Evolutionary conservation across 2,888 invertebrate species (phyloP).

Genomic region (Norana najaformis): DNA sequence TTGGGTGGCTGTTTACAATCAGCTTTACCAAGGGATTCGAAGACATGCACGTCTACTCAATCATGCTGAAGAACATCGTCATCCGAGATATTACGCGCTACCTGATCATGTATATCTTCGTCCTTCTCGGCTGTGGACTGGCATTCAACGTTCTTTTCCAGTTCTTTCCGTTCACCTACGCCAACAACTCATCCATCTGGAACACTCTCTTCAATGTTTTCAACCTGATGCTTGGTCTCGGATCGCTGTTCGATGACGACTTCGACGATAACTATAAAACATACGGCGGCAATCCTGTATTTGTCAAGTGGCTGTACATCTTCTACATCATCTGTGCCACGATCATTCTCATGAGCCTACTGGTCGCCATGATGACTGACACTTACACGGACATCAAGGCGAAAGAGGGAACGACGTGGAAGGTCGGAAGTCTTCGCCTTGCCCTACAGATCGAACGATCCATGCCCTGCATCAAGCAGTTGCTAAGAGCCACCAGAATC

Average conservation of each 20-base stretch:
- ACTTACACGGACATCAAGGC: slow-evolving; percentile 51
- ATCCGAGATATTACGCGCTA: slow-evolving; percentile 56
- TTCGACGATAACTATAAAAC: slow-evolving; percentile 47
- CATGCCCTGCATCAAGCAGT: slow-evolving; percentile 35
- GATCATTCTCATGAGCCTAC: slow-evolving; percentile 48
- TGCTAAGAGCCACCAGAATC: slow-evolving; percentile 34
- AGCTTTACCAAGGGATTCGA: slow-evolving; percentile 57
- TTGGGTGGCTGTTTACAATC: slow-evolving; percentile 59
- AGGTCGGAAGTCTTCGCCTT: slow-evolving; percentile 55
- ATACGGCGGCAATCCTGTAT: slow-evolving; percentile 45
- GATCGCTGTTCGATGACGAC: slow-evolving; percentile 48
- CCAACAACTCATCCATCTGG: slow-evolving; percentile 46
- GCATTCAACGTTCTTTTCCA: slow-evolving; percentile 56
- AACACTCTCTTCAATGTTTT: slow-evolving; percentile 56
- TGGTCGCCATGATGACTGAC: slow-evolving; percentile 51
- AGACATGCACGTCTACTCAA: slow-evolving; percentile 56
- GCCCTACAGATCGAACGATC: slow-evolving; percentile 48
- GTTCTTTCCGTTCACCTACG: slow-evolving; percentile 44
- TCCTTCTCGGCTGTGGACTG: slow-evolving; percentile 57
- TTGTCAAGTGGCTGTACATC: slow-evolving; percentile 51
- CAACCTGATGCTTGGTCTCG: slow-evolving; percentile 60
- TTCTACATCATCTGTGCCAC: slow-evolving; percentile 54
- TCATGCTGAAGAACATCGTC: slow-evolving; percentile 58
- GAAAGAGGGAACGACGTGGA: slow-evolving; percentile 54
- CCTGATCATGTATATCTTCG: slow-evolving; percentile 56